Base-by-base conservation (phyloP, 2,797 vertebrate species). In the Aphelocoma californica region DNA sequence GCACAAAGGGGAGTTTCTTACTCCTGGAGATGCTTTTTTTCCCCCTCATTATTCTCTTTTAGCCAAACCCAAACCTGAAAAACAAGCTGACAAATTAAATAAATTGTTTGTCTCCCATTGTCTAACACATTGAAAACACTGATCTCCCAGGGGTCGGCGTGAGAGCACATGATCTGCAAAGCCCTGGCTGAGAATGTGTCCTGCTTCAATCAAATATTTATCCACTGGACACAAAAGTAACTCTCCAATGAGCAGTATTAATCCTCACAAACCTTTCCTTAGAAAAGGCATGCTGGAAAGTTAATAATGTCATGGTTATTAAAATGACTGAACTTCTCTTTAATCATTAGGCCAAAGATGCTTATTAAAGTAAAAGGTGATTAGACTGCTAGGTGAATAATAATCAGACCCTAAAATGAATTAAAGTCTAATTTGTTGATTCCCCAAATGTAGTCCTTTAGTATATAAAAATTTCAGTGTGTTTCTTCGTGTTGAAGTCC, bases 241-340 rank as follows among this genome's bases (percentile, higher is more conserved):
- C 96, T 96, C 97, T 97, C 97, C 73, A 84, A 74, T 96, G 97
- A 96, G 95, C 95, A 96, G 86, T 97, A 96, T 96, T 95, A 97
- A 97, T 97, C 97, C 92, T 96, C 88, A 84, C 81, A 94, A 97
- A 96, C 93, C 95, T 96, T 97, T 97, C 95, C 86, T 95, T 96
- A 94, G 95, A 97, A 97, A 97, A 96, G 95, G 97, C 97, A 75
- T 51, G 88, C 97, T 97, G 97, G 82, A 97, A 96, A 95, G 96
- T 96, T 97, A 97, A 97, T 96, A 96, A 96, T 92, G 91, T 92
- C 93, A 71, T 67, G 94, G 97, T 97, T 96, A 98, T 98, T 97
- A 97, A 94, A 97, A 95, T 93, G 95, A 95, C 83, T 93, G 82
- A 93, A 94, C 88, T 93, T 75, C 88, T 71, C 90, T 93, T 95